These are phyloP conservation scores for Pycnomerus fuliginosus DNA, from an alignment of 2,888 invertebrate genomes.

Conservation along the genomic window DNA sequence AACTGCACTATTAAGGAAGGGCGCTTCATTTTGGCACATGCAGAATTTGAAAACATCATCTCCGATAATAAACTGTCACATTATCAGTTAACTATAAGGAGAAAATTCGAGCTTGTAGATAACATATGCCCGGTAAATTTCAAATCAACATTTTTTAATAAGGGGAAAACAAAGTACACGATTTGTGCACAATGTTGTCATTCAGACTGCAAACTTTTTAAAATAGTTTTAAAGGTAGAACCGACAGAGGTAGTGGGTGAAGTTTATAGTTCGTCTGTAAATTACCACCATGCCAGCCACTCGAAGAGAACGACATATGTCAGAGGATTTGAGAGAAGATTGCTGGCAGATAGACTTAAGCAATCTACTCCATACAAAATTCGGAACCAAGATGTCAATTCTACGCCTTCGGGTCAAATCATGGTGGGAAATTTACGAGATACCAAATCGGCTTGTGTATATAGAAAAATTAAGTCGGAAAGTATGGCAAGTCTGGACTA, in stretches of 20 bases:
- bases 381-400: neutral
- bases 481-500: neutral
- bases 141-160: neutral
- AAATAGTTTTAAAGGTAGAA: neutral
- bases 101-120: neutral
- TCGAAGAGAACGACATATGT: neutral
- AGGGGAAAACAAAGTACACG: neutral
- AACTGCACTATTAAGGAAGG: neutral
- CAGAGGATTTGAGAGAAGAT: neutral
- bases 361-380: neutral
- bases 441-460: constrained; percentile 1
- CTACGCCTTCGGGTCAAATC: neutral
- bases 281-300: neutral
- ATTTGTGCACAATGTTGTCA: constrained; percentile 1
- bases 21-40: neutral
- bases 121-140: neutral
- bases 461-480: constrained; percentile 1
- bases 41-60: neutral
- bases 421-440: neutral
- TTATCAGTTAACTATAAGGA: neutral
- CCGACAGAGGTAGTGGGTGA: neutral
- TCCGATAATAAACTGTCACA: neutral
- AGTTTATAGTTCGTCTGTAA: neutral
- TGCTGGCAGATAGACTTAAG: neutral
- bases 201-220: neutral